A percentile compares a stretch with the other conserved stretches of the same genome.
phyloP scores from a whole-genome alignment of 2,113 vertebrate species.

The Anthoscopus minutus region DNA sequence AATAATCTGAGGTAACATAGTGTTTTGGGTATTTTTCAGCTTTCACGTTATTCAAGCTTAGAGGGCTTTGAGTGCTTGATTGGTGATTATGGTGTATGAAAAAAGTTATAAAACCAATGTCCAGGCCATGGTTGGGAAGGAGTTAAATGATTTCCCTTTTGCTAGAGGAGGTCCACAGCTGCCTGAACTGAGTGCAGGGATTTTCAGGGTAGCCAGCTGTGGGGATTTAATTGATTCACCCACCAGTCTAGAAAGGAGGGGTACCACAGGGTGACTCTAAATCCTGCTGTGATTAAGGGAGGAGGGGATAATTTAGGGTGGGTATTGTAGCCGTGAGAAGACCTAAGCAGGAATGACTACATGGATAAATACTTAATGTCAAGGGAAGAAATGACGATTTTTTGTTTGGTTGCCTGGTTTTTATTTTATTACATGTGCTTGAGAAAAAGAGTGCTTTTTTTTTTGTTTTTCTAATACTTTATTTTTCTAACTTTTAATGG shows the following conservation, averaged over 20 bases:
- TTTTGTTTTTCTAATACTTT: background rate
- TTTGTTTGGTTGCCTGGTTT: background rate
- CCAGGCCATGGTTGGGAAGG: background rate
- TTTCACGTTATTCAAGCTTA: background rate
- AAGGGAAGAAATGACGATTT: background rate
- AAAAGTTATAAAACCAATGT: background rate
- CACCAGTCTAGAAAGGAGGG: background rate
- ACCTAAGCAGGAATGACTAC: background rate
- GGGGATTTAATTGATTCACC: slow-evolving; percentile 53
- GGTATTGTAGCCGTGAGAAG: background rate
- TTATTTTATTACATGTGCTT: background rate
- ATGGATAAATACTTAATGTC: background rate
- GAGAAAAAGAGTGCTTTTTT: background rate
- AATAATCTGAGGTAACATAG: background rate
- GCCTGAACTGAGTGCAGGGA: slow-evolving; percentile 14
- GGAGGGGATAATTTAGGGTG: background rate
- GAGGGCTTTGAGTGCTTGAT: background rate
- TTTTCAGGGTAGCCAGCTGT: slow-evolving; percentile 58
- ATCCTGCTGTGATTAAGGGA: background rate
- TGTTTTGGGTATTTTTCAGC: background rate
- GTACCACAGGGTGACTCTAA: background rate
- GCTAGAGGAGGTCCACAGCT: slow-evolving; percentile 45
- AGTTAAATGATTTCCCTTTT: slow-evolving; percentile 33
- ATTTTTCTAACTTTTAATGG: background rate
- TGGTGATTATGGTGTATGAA: background rate